Base-by-base conservation (phyloP, 2,888 invertebrate genomes). In the Antitype chi region DNA sequence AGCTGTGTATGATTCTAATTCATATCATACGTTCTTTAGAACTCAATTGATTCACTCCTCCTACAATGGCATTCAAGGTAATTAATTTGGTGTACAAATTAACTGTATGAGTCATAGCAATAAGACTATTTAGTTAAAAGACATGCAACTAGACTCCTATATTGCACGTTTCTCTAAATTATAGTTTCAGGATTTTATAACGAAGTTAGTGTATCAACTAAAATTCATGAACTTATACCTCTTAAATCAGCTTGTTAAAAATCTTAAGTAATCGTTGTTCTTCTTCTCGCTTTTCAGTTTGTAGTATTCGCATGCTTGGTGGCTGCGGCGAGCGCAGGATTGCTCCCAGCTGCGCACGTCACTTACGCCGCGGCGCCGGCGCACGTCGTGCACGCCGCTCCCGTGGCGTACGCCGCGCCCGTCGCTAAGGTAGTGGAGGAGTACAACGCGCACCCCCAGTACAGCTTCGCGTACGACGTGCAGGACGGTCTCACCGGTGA, bases 381-480 rank as follows among this genome's bases (percentile, higher is more conserved):
- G 23, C 75, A 74, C 8, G 59, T 63, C 0, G 55, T 63, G 3
- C 78, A 77, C 49, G 57, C 78, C 1, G 79, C 78, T 23, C 77
- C 70, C 25, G 78, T 78, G 23, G 78, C 78, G 1, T 80, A 79
- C 62, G 66, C 74, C 59, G 78, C 75, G 4, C 85, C 85, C 49
- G 89, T 91, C n/a, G 90, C 94, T 32, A 92, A 93, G 49, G 89
- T 92, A 32, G 87, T 91, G 1, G 93, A 93, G 32, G 90, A 90
- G 52, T 93, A 91, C 90, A 89, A 94, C 88, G 72, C 92, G 7
- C 91, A 94, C 83, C 93, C 93, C 17, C 91, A 91, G 85, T 93
- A 93, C 92, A 94, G 93, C 87, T 97, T 94, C 91, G 93, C 95
- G 11, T 97, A 97, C 89, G 95, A 96, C 83, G 95, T 97, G 47